These are phyloP conservation scores for Lutraria lutraria DNA, from an alignment of 2,888 invertebrate species.

Conservation along the genomic window DNA sequence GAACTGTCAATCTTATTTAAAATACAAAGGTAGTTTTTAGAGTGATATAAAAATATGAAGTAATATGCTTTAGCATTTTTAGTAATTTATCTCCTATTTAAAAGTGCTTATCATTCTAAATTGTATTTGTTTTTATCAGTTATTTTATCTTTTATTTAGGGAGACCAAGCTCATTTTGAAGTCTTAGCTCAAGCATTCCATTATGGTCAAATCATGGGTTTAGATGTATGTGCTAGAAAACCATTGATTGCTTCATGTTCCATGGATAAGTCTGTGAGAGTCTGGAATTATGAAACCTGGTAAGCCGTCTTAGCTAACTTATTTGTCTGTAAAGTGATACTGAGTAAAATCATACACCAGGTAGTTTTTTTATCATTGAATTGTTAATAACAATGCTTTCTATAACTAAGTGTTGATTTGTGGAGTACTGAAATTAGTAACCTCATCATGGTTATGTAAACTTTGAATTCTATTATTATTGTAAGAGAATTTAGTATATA, in stretches of 20 bases:
- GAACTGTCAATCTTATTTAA: neutral
- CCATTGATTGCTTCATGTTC: conserved; percentile 94
- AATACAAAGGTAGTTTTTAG: too few relatives aligned
- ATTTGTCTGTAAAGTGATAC: neutral
- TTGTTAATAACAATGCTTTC: too few relatives aligned
- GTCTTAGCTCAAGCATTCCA: conserved; percentile 88
- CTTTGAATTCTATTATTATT: too few relatives aligned
- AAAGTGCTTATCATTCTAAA: neutral
- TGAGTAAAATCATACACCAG: neutral
- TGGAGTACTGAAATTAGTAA: neutral
- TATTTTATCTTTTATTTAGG: conserved; percentile 71
- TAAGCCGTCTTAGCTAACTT: conserved; percentile 79
- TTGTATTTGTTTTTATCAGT: neutral
- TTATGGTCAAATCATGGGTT: conserved; percentile 92
- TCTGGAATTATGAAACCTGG: conserved; percentile 97
- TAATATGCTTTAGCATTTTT: too few relatives aligned
- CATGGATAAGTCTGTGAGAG: conserved; percentile 93
- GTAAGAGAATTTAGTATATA: too few relatives aligned
- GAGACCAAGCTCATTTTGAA: conserved; percentile 85
- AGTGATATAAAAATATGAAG: too few relatives aligned
- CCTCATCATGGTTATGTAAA: too few relatives aligned
- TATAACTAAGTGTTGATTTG: neutral
- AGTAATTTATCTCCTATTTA: neutral
- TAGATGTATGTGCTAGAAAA: conserved; percentile 96
- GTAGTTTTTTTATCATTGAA: neutral